Evolutionary conservation across 2,797 vertebrate species (phyloP).

Genomic region (Euthynnus affinis): DNA sequence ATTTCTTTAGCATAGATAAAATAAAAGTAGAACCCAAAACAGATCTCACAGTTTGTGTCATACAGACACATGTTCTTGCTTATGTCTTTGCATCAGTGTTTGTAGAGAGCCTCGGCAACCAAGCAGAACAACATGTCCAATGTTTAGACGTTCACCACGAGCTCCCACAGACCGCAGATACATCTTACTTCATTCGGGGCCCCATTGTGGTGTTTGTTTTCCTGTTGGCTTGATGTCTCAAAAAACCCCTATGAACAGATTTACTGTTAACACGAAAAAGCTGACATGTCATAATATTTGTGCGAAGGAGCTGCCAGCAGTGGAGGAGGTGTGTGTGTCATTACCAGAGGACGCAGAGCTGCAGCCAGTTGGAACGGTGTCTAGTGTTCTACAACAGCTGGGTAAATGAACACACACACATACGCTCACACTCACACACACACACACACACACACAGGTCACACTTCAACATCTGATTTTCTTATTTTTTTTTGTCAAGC

Average conservation of each 20-base stretch:
- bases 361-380: slow-evolving; percentile 89
- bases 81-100: background rate
- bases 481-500: background rate
- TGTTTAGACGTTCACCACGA: no score
- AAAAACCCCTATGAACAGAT: background rate
- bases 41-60: no score
- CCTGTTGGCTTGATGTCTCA: background rate
- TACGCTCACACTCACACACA: no score
- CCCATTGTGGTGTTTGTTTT: background rate
- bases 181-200: background rate
- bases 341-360: slow-evolving; percentile 90
- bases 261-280: no score
- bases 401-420: slow-evolving; percentile 85
- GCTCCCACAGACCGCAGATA: background rate
- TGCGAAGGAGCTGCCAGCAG: slow-evolving; percentile 89
- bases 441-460: background rate
- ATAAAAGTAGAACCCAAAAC: no score
- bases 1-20: no score
- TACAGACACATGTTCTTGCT: background rate
- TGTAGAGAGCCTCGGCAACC: background rate
- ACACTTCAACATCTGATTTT: background rate
- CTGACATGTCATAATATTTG: slow-evolving; percentile 8
- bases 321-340: slow-evolving; percentile 88
- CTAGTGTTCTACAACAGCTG: slow-evolving; percentile 91
- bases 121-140: no score